Conservation (phyloP, 2,888 invertebrate genomes). For the Apoderus coryli region DNA sequence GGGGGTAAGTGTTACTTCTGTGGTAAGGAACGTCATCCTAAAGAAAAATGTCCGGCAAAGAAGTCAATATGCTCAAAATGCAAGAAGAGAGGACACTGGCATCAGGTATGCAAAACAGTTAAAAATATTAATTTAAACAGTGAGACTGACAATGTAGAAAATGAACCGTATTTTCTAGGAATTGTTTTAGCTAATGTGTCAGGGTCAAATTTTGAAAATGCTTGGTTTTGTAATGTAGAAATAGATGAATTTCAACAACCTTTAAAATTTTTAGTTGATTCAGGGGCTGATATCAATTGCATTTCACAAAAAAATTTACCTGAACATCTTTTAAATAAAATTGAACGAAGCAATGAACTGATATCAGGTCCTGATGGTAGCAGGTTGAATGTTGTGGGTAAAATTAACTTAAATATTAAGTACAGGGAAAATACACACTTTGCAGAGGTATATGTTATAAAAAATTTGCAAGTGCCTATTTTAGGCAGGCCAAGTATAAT, state of each 20-base stretch:
- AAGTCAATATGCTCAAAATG: too few species aligned
- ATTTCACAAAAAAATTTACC: constrained; percentile 6
- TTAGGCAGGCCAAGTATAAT: too few species aligned
- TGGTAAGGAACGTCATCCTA: constrained; percentile 1
- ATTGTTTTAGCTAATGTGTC: too few species aligned
- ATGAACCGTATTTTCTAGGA: too few species aligned
- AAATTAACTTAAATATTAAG: constrained; percentile 2
- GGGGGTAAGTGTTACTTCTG: constrained; percentile 1
- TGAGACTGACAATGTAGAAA: too few species aligned
- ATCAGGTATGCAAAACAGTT: too few species aligned
- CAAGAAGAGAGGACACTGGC: too few species aligned
- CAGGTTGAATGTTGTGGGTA: constrained; percentile 5
- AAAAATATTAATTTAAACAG: too few species aligned
- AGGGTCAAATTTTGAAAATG: too few species aligned
- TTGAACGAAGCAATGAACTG: constrained; percentile 3
- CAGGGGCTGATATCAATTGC: constrained; percentile 11
- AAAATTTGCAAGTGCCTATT: too few species aligned
- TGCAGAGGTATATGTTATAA: constrained; percentile 1
- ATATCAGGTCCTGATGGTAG: constrained; percentile 11
- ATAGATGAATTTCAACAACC: constrained; percentile 6
- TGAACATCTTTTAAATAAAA: constrained; percentile 3
- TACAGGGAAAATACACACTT: not conserved
- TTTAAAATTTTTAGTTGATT: constrained; percentile 7
- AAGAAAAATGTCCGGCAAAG: not conserved
- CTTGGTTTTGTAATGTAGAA: constrained; percentile 10